phyloP scores from a whole-genome alignment of 2,888 invertebrate genomes.

The Calameuta idolon region DNA sequence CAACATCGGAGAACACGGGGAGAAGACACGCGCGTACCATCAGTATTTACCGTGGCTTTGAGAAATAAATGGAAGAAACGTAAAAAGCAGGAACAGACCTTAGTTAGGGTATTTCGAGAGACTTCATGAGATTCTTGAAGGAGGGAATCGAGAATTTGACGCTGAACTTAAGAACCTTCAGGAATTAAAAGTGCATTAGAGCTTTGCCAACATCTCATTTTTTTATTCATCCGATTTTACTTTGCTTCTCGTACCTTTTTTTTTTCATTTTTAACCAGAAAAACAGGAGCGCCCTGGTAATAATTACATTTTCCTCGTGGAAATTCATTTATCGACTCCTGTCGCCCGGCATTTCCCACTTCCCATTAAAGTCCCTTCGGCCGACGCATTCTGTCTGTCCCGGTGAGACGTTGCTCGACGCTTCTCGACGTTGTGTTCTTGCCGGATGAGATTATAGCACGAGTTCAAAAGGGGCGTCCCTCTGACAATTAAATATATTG shows the following conservation, averaged over 20 bases:
- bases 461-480: not conserved
- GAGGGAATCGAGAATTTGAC: not conserved
- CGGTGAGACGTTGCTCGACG: not conserved
- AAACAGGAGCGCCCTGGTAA: not conserved
- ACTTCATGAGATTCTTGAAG: not conserved
- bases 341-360: not conserved
- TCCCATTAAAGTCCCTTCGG: not conserved
- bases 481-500: not conserved
- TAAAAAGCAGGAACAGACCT: not conserved
- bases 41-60: not conserved
- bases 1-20: not conserved
- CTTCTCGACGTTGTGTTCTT: not conserved
- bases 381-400: not conserved
- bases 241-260: not conserved
- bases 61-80: not conserved
- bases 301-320: constrained; percentile 1
- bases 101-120: not conserved
- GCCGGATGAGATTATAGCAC: not conserved
- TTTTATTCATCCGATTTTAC: not conserved
- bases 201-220: constrained; percentile 18
- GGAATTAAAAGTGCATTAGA: constrained; percentile 45
- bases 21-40: not conserved
- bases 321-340: constrained; percentile 2
- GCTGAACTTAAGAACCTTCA: constrained; percentile 24
- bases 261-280: not conserved